phyloP scores from a whole-genome alignment of 1,140 invertebrate species.

The Caenorhabditis tropicalis region DNA sequence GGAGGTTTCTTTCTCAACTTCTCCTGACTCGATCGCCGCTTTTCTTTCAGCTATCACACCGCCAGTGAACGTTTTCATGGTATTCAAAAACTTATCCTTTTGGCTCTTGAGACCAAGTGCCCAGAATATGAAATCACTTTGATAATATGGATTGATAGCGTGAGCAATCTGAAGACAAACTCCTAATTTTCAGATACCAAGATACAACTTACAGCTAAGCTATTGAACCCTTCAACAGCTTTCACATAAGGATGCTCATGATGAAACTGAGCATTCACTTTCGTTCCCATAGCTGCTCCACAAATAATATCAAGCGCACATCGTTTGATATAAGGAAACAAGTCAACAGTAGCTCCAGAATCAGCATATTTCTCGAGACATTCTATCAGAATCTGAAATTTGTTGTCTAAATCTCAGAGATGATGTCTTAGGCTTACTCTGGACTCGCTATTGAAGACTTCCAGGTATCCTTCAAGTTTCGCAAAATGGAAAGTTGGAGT shows the following conservation, averaged over 20 bases:
- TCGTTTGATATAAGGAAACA: conserved; percentile 81
- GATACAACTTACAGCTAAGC: conserved; percentile 65
- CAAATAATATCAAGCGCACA: conserved; percentile 88
- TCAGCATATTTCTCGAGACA: conserved; percentile 77
- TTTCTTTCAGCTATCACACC: conserved; percentile 31
- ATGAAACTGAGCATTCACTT: conserved; percentile 79
- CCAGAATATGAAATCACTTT: neutral
- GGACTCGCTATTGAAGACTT: conserved; percentile 82
- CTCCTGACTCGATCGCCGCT: neutral
- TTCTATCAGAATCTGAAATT: conserved; percentile 76
- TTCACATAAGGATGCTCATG: conserved; percentile 80
- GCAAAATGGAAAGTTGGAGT: conserved; percentile 89
- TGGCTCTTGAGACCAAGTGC: neutral
- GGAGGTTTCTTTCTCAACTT: conserved; percentile 67
- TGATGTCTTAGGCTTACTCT: conserved; percentile 69
- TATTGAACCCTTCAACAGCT: conserved; percentile 77
- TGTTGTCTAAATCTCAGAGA: neutral
- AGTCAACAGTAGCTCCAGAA: conserved; percentile 77
- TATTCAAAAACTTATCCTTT: neutral
- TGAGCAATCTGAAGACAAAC: conserved; percentile 79
- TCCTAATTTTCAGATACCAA: conserved; percentile 45
- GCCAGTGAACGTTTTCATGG: neutral
- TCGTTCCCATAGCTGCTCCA: conserved; percentile 82
- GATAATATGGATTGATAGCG: neutral
- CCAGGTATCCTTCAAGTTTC: conserved; percentile 84